These are phyloP conservation scores for Callinectes sapidus DNA, from an alignment of 2,888 invertebrate genomes.

Conservation along the genomic window DNA sequence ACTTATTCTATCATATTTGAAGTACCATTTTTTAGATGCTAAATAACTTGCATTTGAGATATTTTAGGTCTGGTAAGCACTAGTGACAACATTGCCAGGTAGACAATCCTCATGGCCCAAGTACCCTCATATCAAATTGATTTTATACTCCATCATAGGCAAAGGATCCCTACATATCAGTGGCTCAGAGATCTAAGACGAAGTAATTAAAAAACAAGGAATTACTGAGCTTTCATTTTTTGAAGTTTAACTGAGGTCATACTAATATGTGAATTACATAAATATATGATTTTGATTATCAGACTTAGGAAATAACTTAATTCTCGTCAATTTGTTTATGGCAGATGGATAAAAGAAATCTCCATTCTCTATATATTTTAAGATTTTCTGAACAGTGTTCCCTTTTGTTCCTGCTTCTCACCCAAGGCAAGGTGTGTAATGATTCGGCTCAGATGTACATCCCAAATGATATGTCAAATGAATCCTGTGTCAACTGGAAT, in stretches of 20 bases:
- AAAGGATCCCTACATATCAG: not conserved
- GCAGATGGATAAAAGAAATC: not conserved
- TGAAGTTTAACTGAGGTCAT: not conserved
- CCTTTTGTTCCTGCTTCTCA: not conserved
- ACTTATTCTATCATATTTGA: too few species aligned
- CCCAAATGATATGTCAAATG: slow-evolving; percentile 76
- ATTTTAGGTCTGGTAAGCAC: too few species aligned
- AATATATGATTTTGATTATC: too few species aligned
- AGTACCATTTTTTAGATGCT: too few species aligned
- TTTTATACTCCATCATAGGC: too few species aligned
- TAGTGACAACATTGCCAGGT: too few species aligned
- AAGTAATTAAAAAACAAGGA: not conserved
- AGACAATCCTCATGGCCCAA: too few species aligned
- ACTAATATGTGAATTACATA: not conserved
- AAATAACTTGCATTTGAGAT: too few species aligned
- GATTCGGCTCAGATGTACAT: slow-evolving; percentile 62
- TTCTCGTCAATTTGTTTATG: not conserved
- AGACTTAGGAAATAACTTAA: not conserved
- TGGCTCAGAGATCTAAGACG: not conserved
- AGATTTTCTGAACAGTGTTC: not conserved
- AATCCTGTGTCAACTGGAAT: slow-evolving; percentile 98
- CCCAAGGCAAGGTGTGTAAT: slow-evolving; percentile 54
- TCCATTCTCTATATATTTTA: not conserved
- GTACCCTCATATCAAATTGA: too few species aligned
- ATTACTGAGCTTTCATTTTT: not conserved